Percentiles rank a stretch among this genome's conserved stretches.
phyloP scores from a whole-genome alignment of 2,113 vertebrate species.

The Erpornis zantholeuca region DNA sequence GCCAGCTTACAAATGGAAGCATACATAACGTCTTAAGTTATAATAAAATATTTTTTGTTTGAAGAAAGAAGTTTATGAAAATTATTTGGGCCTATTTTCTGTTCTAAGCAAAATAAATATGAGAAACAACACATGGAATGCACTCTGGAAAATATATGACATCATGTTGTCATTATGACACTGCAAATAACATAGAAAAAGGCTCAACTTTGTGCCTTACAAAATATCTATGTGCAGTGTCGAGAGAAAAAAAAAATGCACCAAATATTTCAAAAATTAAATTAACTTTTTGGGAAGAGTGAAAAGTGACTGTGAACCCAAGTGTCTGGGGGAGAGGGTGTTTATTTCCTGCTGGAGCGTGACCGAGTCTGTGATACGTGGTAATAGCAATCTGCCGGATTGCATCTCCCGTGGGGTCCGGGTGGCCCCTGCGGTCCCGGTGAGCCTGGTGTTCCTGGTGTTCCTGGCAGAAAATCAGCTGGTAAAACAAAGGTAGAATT shows the following conservation, averaged over 20 bases:
- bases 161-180: not conserved
- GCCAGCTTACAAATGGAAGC: not conserved
- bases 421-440: slow-evolving; percentile 80
- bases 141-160: slow-evolving; percentile 54
- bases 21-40: not conserved
- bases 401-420: slow-evolving; percentile 84
- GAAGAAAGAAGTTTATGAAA: slow-evolving; percentile 34
- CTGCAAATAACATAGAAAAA: slow-evolving; percentile 27
- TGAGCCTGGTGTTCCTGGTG: slow-evolving; percentile 70
- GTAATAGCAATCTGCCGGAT: slow-evolving; percentile 83
- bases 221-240: not conserved
- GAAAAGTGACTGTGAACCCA: not conserved
- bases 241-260: not conserved
- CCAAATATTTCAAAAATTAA: slow-evolving; percentile 34
- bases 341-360: slow-evolving; percentile 64
- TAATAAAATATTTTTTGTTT: slow-evolving; percentile 28
- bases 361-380: slow-evolving; percentile 63
- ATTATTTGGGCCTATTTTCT: slow-evolving; percentile 19
- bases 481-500: slow-evolving; percentile 68
- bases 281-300: not conserved
- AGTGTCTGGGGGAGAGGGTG: not conserved
- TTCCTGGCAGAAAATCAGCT: slow-evolving; percentile 74
- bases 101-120: slow-evolving; percentile 55
- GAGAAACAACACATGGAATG: slow-evolving; percentile 68
- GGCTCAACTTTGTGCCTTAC: slow-evolving; percentile 18